Base-by-base conservation (phyloP, 1,140 invertebrate species). In the Cardiocondyla obscurior region DNA sequence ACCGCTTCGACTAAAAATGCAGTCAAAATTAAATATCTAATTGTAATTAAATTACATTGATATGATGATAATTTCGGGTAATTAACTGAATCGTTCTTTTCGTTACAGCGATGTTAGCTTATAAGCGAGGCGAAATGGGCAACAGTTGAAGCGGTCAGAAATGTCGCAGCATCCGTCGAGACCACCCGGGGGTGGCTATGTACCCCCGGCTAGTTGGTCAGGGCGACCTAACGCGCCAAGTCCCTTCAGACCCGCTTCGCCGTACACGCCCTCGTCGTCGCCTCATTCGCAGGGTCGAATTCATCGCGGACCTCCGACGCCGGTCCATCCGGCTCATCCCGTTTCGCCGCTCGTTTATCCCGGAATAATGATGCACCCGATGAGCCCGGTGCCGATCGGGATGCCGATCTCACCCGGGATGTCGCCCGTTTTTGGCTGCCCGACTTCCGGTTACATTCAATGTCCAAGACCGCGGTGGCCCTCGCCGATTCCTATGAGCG, bases 381-480 rank as follows among this genome's bases (percentile, higher is more conserved):
- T 93, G 90, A 94, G 93, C 64, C 94, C 93, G 1, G 91, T 94
- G 5, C 92, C 93, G 4, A 93, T 94, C 12, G 92, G 92, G 3
- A 90, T 93, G 88, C 93, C 92, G 5, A 92, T 94, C 57, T 94
- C 92, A 10, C 93, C 92, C 10, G 92, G 91, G n/a, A 91, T 93
- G 83, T 94, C 92, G 51, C 93, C 93, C 6, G 89, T 93, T 39
- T 92, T 93, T 67, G 92, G 93, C 14, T 90, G 89, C 39, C 90
- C 93, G 51, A 87, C 93, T 3, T 84, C 92, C 0, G 91, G 93
- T 30, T 95, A 91, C 77, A 94, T 94, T 36, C 94, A 95, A 25
- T 96, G 96, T 85, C 96, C 96, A 2, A 93, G 96, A 86, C 96
- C 96, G 7, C 93, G 95, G 65, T 96, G 96, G 96, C 95, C 95